These are phyloP conservation scores for Hydrolagus colliei DNA, from an alignment of 2,797 vertebrate genomes.

Conservation along the genomic window DNA sequence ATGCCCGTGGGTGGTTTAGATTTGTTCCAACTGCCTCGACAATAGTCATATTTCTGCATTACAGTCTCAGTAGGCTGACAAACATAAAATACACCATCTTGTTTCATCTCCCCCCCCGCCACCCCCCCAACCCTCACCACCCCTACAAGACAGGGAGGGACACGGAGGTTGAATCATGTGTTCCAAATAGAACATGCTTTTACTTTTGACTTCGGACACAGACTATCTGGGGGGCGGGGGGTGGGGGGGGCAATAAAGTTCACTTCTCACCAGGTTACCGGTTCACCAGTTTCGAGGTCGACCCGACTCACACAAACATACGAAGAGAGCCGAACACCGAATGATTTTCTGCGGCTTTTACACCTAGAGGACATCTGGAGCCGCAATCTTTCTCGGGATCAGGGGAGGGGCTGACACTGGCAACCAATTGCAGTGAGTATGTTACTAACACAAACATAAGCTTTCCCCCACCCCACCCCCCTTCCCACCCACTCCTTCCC, in stretches of 20 bases:
- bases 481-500: too few species aligned
- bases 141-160: neutral
- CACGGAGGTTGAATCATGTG: neutral
- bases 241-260: neutral
- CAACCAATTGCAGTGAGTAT: neutral
- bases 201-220: neutral
- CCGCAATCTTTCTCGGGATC: neutral
- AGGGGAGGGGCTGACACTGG: neutral
- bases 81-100: neutral
- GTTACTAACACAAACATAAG: too few species aligned
- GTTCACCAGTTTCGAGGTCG: neutral
- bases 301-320: neutral
- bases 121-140: too few species aligned
- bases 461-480: too few species aligned
- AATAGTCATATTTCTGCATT: conserved; percentile 5
- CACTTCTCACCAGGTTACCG: neutral
- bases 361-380: neutral
- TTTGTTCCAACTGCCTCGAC: neutral
- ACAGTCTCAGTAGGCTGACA: neutral
- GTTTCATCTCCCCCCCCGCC: neutral
- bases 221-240: too few species aligned
- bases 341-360: neutral
- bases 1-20: neutral
- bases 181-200: neutral
- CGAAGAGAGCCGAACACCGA: neutral